phyloP scores from a whole-genome alignment of 2,888 invertebrate species.

The Chymomyza procnemis region DNA sequence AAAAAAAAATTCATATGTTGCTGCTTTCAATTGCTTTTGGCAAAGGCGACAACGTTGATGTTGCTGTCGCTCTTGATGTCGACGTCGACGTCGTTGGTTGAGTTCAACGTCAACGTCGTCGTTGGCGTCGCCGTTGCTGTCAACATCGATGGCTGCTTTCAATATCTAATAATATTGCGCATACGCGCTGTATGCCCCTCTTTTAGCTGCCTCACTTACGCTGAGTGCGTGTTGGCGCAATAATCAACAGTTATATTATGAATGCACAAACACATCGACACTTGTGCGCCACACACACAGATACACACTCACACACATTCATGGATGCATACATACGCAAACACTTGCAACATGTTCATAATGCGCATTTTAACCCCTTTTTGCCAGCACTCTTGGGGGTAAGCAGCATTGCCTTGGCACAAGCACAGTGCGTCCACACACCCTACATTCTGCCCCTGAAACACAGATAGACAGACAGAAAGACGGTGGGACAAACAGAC shows the following conservation, averaged over 20 bases:
- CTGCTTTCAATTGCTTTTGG: conserved; percentile 65
- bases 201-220: conserved; percentile 48
- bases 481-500: not conserved
- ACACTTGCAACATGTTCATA: conserved; percentile 37
- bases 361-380: conserved; percentile 67
- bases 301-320: conserved; percentile 39
- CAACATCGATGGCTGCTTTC: conserved; percentile 66
- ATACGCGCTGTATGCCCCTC: conserved; percentile 55
- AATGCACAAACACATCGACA: conserved; percentile 54
- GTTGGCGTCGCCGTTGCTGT: conserved; percentile 19
- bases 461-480: not conserved
- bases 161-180: conserved; percentile 71
- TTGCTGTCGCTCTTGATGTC: conserved; percentile 14
- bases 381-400: conserved; percentile 5
- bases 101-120: not conserved
- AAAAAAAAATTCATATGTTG: conserved; percentile 60
- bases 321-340: conserved; percentile 8
- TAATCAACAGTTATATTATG: conserved; percentile 72
- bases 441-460: not conserved
- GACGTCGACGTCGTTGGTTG: conserved; percentile 5
- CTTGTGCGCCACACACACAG: conserved; percentile 26
- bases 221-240: conserved; percentile 71
- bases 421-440: not conserved
- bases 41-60: conserved; percentile 3
- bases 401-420: not conserved